Evolutionary conservation across 2,888 invertebrate genomes (phyloP).

Genomic region (Diloba caeruleocephala): DNA sequence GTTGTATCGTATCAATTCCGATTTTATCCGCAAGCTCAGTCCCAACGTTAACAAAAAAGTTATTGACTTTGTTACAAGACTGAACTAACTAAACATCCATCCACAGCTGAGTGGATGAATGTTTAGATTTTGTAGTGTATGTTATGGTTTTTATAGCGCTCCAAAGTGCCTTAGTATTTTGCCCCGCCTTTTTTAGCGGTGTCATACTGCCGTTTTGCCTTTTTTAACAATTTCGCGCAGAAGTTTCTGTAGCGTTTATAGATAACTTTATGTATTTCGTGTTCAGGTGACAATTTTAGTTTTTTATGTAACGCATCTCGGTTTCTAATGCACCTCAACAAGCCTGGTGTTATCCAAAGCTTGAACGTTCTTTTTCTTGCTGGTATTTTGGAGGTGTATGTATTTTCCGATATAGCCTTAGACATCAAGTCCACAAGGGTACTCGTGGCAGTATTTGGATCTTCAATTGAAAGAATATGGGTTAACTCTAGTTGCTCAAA

Average conservation of each 20-base stretch:
- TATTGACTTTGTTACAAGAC: too few species aligned
- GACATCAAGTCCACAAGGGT: too few species aligned
- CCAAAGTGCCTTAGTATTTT: background rate
- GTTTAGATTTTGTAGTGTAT: background rate
- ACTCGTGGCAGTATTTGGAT: too few species aligned
- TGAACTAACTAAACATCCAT: too few species aligned
- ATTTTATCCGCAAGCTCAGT: background rate
- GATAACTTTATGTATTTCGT: background rate
- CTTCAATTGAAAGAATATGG: too few species aligned
- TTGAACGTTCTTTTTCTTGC: too few species aligned
- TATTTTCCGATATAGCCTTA: too few species aligned
- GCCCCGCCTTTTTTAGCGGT: background rate
- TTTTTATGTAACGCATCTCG: background rate
- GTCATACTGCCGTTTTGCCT: background rate
- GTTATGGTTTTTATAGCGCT: background rate
- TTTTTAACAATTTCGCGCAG: background rate
- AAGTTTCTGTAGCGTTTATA: background rate
- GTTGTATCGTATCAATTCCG: background rate
- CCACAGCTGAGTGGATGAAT: too few species aligned
- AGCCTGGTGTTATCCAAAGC: background rate
- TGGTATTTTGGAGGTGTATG: too few species aligned
- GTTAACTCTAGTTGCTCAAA: too few species aligned
- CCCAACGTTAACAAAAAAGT: background rate
- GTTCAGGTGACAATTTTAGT: background rate
- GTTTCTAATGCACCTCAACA: background rate